Evolutionary conservation across 1,140 invertebrate species (phyloP), one percentile per base, ranked within the genome.

Genomic region (Ceratina australensis): DNA sequence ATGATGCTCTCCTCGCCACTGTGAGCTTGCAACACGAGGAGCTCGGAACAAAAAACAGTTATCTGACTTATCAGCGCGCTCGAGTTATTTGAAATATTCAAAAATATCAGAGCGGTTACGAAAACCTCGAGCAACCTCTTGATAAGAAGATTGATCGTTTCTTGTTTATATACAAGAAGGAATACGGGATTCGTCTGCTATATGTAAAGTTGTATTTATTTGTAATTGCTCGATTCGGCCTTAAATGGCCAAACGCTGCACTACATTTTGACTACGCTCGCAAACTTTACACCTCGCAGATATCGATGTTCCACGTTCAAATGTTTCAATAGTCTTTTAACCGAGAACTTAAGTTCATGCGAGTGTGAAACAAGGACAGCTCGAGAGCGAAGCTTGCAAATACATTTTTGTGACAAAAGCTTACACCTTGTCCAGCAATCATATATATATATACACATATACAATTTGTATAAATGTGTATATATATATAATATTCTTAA

Each of bases 201-300:
- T 42, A 10, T 42, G 33, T 79, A 91, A 91, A 91, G 86, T 87
- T 89, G 88, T 88, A 88, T 91, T 89, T 91, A 90, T 88, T 85
- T 84, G 88, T 88, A 88, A 90, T 76, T 84, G 84, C 85, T 59
- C 82, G 54, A 90, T 88, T 89, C 84, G 80, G 81, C 86, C 79
- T 28, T n/a, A 65, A 65, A 80, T 75, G 56, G 79, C 83, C 86
- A 83, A 90, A 90, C 84, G 86, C 82, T 87, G 83, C 80, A 87
- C 90, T 91, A 91, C 89, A 81, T 86, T 81, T 90, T 79, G 89
- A 91, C 90, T 91, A 91, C 86, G 57, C 79, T 86, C 87, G 81
- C 86, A 86, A 88, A 81, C 83, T 87, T 74, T 86, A 79, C 82
- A 82, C 73, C 85, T 79, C 63, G 68, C 61, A 77, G 79, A 68